phyloP scores from a whole-genome alignment of 2,797 vertebrate genomes.

The Naso thynnoides region DNA sequence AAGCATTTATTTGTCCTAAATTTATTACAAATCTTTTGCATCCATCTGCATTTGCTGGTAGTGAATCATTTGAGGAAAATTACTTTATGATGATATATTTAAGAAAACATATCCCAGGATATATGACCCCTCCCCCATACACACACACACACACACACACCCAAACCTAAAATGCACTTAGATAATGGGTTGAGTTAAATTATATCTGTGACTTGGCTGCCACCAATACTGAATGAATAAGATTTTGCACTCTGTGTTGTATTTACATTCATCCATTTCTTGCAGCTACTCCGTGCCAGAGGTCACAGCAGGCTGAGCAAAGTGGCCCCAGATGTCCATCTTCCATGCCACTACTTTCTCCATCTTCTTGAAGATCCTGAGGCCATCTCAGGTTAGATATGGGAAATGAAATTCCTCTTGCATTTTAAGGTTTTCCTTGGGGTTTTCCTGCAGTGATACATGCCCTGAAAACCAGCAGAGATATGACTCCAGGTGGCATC shows the following conservation, averaged over 20 bases:
- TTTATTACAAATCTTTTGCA: background rate
- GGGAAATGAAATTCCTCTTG: constrained; percentile 4
- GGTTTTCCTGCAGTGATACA: background rate
- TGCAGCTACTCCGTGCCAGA: background rate
- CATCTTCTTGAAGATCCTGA: background rate
- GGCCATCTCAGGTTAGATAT: constrained; percentile 7
- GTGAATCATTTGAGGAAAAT: background rate
- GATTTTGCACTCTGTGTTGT: background rate
- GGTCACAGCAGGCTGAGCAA: background rate
- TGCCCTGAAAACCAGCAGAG: background rate
- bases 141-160: too few species aligned
- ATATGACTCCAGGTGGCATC: background rate
- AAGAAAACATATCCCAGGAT: background rate
- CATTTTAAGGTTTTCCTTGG: constrained; percentile 10
- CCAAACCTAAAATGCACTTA: background rate
- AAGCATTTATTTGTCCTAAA: background rate
- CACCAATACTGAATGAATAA: background rate
- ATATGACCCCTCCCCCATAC: background rate
- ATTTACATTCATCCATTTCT: constrained; percentile 1
- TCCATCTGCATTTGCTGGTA: background rate
- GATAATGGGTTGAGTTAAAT: constrained; percentile 1
- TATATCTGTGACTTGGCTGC: background rate
- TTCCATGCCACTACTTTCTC: background rate
- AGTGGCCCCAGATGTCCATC: constrained; percentile 1
- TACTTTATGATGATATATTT: constrained; percentile 2